These are phyloP conservation scores for Agonum fuliginosum DNA, from an alignment of 2,888 invertebrate species.

Conservation along the genomic window DNA sequence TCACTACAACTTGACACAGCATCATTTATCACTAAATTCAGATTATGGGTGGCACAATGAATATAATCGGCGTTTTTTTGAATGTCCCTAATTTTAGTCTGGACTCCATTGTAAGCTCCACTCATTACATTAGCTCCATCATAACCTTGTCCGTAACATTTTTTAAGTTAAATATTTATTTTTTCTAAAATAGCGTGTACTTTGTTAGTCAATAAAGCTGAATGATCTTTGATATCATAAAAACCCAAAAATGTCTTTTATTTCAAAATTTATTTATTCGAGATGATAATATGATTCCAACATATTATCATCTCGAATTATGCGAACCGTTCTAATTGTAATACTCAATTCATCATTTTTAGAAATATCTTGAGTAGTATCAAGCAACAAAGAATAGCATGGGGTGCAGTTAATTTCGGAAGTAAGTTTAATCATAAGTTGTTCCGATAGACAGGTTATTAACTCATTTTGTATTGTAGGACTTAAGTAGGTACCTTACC, in stretches of 20 bases:
- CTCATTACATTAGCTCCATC: conserved; percentile 10
- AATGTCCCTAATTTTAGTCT: conserved; percentile 61
- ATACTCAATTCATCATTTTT: background rate
- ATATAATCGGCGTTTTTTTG: conserved; percentile 58
- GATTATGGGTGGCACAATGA: conserved; percentile 54
- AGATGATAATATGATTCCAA: too few relatives aligned
- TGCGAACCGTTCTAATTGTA: background rate
- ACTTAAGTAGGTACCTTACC: background rate
- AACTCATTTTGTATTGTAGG: conserved; percentile 1
- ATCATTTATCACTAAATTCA: conserved; percentile 53
- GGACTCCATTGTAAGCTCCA: conserved; percentile 60
- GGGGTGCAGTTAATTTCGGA: background rate
- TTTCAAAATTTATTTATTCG: too few relatives aligned
- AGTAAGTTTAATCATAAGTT: background rate
- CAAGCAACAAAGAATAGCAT: conserved; percentile 1
- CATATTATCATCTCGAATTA: background rate
- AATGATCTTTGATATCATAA: background rate
- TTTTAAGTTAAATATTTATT: conserved; percentile 1
- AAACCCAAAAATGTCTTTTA: conserved; percentile 15
- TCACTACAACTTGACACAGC: conserved; percentile 15
- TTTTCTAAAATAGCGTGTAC: background rate
- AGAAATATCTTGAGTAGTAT: background rate
- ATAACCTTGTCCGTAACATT: conserved; percentile 4
- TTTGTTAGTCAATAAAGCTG: background rate
- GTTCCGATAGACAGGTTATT: background rate